Evolutionary conservation across 2,797 vertebrate species (phyloP), one percentile per base, ranked within the genome.

Genomic region (Cacajao melanocephalus): DNA sequence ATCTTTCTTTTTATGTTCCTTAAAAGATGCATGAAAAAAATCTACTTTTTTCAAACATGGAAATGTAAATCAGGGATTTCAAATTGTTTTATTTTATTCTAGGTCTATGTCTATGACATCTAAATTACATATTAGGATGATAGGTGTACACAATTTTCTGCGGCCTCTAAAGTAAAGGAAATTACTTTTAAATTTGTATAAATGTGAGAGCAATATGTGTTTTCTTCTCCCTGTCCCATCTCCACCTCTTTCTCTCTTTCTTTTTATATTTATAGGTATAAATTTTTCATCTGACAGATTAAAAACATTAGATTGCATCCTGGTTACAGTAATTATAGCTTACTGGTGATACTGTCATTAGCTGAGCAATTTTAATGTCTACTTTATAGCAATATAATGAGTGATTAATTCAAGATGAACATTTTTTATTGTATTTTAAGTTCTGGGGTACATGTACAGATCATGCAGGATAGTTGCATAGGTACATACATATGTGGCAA

Each of bases 81-180:
- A 70, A 52, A 44, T 84, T 94, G 61, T 96, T 91, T 95, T 88
- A 61, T 70, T 96, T 97, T 96, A 88, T 44, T 85, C 26, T n/a
- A 2, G 48, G 58, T 82, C 9, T 8, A 48, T 96, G 61, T 48
- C 24, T 96, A 4, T 87, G 73, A 73, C 78, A 97, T 41, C 22
- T 97, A 97, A 98, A 97, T 95, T 93, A 97, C 96, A 92, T 80
- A 48, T 89, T 92, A 87, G 39, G 22, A 72, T 96, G 88, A 84
- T 94, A 97, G 80, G 28, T 55, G 81, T 67, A n/a, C 2, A 22
- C 39, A 88, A 20, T 83, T 79, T 90, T 55, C 28, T 46, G 20
- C 88, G 39, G 2, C 39, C 19, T 88, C 72, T 90, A 13, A 82
- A 86, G 72, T 44, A 93, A 92, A 79, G 13, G 26, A 80, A 85